Percentiles rank a stretch among this genome's conserved stretches.
These are phyloP conservation scores for Clarias fuscus DNA, from an alignment of 2,797 vertebrate species.

Conservation along the genomic window DNA sequence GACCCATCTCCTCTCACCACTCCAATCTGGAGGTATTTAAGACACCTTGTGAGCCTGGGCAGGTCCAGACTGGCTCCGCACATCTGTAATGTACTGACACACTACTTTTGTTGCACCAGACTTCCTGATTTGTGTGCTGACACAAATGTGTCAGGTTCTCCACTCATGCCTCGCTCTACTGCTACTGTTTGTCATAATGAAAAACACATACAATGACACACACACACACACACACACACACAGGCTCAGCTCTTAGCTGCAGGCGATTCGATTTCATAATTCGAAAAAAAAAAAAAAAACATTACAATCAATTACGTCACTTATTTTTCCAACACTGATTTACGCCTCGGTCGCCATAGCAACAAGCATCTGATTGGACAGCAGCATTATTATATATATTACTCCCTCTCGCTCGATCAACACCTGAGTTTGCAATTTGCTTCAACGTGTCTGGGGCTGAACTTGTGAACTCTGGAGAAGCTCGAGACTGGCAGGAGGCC, in stretches of 20 bases:
- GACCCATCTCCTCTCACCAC: conserved; percentile 28
- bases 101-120: conserved; percentile 35
- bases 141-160: conserved; percentile 61
- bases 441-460: conserved; percentile 53
- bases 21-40: conserved; percentile 42
- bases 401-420: neutral
- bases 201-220: conserved; percentile 7
- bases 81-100: conserved; percentile 62
- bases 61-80: conserved; percentile 57
- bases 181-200: conserved; percentile 47
- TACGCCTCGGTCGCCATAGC: neutral
- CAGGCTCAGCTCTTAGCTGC: neutral
- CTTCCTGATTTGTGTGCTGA: conserved; percentile 69
- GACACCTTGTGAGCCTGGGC: conserved; percentile 61
- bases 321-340: neutral
- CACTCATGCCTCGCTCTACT: conserved; percentile 58
- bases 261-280: conserved; percentile 4
- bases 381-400: neutral
- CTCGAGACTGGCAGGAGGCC: conserved; percentile 62
- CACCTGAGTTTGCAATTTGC: conserved; percentile 44
- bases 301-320: neutral
- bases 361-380: neutral
- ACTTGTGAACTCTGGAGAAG: conserved; percentile 69
- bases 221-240: conserved; percentile 19
- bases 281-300: neutral